Conservation (phyloP, 2,888 invertebrate genomes). For the Aquatica leii region DNA sequence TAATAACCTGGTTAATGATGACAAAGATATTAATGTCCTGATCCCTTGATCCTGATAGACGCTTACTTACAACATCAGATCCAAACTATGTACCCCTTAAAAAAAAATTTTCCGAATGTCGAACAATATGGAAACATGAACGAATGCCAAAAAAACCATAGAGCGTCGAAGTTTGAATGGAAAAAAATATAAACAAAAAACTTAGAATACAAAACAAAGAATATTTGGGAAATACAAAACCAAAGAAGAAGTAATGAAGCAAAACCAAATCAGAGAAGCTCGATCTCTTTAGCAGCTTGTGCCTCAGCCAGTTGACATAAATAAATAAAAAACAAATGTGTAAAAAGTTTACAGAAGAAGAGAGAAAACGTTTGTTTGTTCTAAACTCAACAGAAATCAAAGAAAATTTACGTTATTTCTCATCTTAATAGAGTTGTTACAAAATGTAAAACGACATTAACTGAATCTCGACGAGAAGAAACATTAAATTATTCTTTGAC, state of each 20-base stretch:
- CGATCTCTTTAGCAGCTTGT: not conserved
- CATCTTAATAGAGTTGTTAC: too few relatives aligned
- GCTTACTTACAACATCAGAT: not conserved
- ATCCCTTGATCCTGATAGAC: not conserved
- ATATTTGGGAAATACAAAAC: slow-evolving; percentile 1
- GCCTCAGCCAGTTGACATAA: not conserved
- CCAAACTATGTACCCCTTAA: not conserved
- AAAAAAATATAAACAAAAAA: not conserved
- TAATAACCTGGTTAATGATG: not conserved
- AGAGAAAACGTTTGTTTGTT: too few relatives aligned
- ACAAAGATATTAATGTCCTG: not conserved
- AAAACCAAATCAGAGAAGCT: not conserved
- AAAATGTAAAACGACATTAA: not conserved
- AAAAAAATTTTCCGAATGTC: too few relatives aligned
- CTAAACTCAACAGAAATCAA: not conserved
- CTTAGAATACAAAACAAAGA: not conserved
- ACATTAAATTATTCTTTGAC: not conserved
- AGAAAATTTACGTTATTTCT: not conserved
- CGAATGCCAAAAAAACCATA: not conserved
- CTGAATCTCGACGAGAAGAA: not conserved
- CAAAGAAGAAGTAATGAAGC: not conserved
- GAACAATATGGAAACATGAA: not conserved
- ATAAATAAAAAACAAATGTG: not conserved
- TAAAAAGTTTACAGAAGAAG: not conserved
- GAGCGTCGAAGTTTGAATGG: not conserved